These are phyloP conservation scores for Falco biarmicus DNA, from an alignment of 2,797 vertebrate species.

Conservation along the genomic window DNA sequence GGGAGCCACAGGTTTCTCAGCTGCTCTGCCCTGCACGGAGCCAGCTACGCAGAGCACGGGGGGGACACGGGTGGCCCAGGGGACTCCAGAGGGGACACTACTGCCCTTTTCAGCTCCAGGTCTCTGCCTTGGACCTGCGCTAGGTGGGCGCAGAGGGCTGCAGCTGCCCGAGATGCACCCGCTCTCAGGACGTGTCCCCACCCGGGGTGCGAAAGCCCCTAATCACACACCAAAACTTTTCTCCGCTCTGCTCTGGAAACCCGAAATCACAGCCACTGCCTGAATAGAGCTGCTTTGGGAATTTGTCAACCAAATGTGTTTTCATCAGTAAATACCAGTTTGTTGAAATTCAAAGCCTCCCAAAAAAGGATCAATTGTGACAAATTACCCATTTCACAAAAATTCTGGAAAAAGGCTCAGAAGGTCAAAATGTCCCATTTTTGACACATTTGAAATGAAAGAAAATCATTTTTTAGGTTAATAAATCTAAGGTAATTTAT, in stretches of 20 bases:
- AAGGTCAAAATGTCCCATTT: slow-evolving; percentile 48
- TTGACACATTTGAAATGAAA: slow-evolving; percentile 23
- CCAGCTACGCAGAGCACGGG: neutral
- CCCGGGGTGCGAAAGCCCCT: neutral
- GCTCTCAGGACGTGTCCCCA: neutral
- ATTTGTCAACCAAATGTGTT: neutral
- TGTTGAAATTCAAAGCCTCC: slow-evolving; percentile 43
- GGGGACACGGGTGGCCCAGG: rapidly evolving
- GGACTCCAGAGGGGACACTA: neutral
- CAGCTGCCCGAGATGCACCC: rapidly evolving
- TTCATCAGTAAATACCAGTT: slow-evolving; percentile 41
- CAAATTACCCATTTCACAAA: slow-evolving; percentile 50
- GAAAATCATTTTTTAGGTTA: slow-evolving; percentile 51
- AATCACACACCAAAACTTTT: neutral
- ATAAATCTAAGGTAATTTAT: slow-evolving; percentile 54
- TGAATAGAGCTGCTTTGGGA: neutral
- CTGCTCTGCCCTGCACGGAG: neutral
- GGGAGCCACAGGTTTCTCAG: neutral
- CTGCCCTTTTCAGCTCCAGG: neutral
- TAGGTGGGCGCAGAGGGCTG: neutral
- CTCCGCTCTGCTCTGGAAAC: neutral
- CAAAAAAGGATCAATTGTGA: slow-evolving; percentile 50
- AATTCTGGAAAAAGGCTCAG: slow-evolving; percentile 33
- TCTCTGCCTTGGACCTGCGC: neutral
- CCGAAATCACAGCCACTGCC: neutral